These are phyloP conservation scores for Nemotelus pantherinus DNA, from an alignment of 2,888 invertebrate species.

Conservation along the genomic window DNA sequence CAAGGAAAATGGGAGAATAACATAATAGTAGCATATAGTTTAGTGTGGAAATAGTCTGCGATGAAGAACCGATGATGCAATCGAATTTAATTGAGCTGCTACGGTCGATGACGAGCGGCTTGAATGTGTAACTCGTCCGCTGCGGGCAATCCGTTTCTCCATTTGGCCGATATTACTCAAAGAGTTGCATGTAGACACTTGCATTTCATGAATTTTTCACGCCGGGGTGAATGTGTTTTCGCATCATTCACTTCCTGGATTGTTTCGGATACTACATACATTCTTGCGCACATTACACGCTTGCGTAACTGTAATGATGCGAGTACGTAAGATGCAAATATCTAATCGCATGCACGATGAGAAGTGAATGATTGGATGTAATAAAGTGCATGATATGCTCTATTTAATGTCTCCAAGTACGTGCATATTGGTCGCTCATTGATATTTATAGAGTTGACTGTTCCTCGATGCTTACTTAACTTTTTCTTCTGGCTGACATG, in stretches of 20 bases:
- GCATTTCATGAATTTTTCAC: constrained; percentile 31
- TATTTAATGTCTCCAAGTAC: too few species aligned
- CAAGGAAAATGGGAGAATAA: too few species aligned
- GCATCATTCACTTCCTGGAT: constrained; percentile 18
- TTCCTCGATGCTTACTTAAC: too few species aligned
- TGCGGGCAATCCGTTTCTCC: too few species aligned
- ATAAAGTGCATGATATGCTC: too few species aligned
- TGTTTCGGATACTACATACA: background rate
- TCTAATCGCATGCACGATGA: too few species aligned
- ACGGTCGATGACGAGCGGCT: background rate
- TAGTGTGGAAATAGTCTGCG: constrained; percentile 32
- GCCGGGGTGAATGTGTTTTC: constrained; percentile 14
- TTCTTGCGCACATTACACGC: background rate
- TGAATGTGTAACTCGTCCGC: too few species aligned
- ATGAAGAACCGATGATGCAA: constrained; percentile 35
- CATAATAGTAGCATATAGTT: background rate
- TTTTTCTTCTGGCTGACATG: too few species aligned
- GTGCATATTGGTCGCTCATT: too few species aligned
- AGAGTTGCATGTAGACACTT: background rate
- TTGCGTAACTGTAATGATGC: background rate
- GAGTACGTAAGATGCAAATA: background rate
- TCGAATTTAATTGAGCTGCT: constrained; percentile 31
- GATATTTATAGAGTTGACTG: too few species aligned
- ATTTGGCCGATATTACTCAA: background rate
- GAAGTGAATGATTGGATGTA: too few species aligned